These are phyloP conservation scores for Bovichtus diacanthus DNA, from an alignment of 2,797 vertebrate genomes.

Conservation along the genomic window DNA sequence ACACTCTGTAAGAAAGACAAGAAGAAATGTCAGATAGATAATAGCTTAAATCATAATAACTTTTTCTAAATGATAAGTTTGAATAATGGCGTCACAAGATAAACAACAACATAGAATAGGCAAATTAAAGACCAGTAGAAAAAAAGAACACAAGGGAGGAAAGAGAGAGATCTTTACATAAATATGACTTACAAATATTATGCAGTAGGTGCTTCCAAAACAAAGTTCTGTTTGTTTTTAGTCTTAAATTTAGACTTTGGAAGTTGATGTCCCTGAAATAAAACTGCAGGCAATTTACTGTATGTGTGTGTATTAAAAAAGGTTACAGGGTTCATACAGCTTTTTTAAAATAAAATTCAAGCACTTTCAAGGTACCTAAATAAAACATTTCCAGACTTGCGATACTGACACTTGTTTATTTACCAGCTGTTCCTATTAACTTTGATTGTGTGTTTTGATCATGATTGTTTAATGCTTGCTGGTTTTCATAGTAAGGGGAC, in stretches of 20 bases:
- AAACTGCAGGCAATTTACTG: neutral
- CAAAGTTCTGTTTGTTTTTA: neutral
- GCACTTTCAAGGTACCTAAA: no score
- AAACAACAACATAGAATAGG: neutral
- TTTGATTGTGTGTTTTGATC: no score
- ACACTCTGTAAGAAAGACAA: conserved; percentile 90
- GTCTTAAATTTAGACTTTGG: neutral
- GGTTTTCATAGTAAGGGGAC: no score
- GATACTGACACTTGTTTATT: no score
- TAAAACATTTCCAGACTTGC: no score
- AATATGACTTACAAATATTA: neutral
- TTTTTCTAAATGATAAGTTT: neutral
- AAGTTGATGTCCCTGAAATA: neutral
- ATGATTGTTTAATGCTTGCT: no score
- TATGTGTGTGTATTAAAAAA: conserved; percentile 1
- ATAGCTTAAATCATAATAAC: neutral
- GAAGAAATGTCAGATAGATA: conserved; percentile 19
- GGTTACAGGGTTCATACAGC: no score
- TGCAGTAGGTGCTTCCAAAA: neutral
- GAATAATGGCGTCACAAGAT: neutral
- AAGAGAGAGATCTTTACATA: neutral
- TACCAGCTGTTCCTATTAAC: no score
- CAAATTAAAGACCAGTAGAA: conserved; percentile 2
- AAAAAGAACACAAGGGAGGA: neutral
- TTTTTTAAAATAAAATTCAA: no score